phyloP scores from a whole-genome alignment of 2,113 vertebrate genomes.

The Laticauda laticaudata region DNA sequence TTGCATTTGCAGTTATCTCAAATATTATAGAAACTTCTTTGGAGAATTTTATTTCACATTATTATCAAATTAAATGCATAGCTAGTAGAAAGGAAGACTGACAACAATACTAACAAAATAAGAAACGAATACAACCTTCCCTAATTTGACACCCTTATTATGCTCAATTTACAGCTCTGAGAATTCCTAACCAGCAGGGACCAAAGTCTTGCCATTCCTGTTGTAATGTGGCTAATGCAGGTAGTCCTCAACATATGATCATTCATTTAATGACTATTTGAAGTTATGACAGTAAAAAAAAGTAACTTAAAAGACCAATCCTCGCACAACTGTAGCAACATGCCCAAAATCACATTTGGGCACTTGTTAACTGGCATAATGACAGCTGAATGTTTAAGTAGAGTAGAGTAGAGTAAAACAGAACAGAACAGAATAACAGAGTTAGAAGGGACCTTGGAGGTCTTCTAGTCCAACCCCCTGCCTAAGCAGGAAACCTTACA shows the following conservation, averaged over 20 bases:
- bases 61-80: neutral
- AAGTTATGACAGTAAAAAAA: neutral
- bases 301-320: neutral
- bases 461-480: no score
- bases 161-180: neutral
- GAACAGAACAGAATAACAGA: no score
- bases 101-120: neutral
- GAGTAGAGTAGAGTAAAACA: no score
- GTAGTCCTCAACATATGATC: neutral
- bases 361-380: neutral
- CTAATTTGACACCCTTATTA: neutral
- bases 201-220: neutral
- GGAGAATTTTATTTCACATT: neutral
- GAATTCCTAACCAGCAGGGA: neutral
- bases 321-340: neutral
- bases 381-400: neutral
- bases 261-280: neutral
- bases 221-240: neutral
- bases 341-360: neutral
- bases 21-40: neutral
- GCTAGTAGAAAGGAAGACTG: neutral
- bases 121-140: neutral
- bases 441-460: no score
- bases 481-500: no score
- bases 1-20: neutral